Evolutionary conservation across 2,888 invertebrate genomes (phyloP).

Genomic region (Brassicogethes aeneus): DNA sequence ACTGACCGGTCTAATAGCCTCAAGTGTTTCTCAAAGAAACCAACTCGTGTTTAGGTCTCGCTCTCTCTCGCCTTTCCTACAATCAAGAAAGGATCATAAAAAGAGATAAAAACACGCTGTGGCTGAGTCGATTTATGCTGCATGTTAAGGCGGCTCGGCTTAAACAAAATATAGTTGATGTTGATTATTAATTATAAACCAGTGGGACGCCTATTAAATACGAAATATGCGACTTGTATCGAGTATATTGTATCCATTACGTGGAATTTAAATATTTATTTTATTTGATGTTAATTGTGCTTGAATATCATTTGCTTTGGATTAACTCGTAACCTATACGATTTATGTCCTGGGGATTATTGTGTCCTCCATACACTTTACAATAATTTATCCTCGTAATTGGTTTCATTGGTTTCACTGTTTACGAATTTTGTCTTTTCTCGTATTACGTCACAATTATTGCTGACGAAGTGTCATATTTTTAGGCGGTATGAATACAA

Average conservation of each 20-base stretch:
- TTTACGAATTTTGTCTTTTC: too few relatives aligned
- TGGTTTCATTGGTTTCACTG: too few relatives aligned
- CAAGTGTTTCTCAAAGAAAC: constrained; percentile 5
- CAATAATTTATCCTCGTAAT: too few relatives aligned
- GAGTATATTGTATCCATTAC: constrained; percentile 12
- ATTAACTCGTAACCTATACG: constrained; percentile 5
- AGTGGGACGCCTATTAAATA: constrained; percentile 30
- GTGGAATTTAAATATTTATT: constrained; percentile 15
- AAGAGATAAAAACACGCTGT: constrained; percentile 3
- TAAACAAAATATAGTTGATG: constrained; percentile 27
- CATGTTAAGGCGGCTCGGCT: constrained; percentile 22
- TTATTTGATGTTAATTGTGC: constrained; percentile 14
- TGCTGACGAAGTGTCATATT: too few relatives aligned
- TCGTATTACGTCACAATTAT: too few relatives aligned
- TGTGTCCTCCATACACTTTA: background rate
- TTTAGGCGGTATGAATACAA: too few relatives aligned
- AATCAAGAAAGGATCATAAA: constrained; percentile 4
- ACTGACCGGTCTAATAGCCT: constrained; percentile 22
- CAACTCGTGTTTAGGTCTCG: constrained; percentile 5
- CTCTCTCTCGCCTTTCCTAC: constrained; percentile 2
- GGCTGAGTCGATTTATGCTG: background rate
- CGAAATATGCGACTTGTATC: constrained; percentile 24
- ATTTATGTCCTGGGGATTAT: background rate
- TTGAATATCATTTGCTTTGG: constrained; percentile 3
- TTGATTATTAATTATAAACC: constrained; percentile 31